A percentile compares a stretch with the other conserved stretches of the same genome.
phyloP scores from a whole-genome alignment of 2,888 invertebrate species.

The Torymus tubicola region DNA sequence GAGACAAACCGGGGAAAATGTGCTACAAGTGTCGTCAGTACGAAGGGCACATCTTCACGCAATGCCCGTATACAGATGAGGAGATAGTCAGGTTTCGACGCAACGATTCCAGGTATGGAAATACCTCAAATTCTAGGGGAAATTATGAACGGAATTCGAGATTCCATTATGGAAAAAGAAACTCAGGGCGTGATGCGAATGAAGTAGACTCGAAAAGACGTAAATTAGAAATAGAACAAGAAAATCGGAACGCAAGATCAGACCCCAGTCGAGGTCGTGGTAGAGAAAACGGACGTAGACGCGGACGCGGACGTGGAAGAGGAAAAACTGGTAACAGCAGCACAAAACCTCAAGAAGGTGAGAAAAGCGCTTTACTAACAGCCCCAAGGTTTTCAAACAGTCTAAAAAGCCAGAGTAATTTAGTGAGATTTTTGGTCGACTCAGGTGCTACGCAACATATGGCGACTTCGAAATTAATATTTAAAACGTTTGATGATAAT shows the following conservation, averaged over 20 bases:
- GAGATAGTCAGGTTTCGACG: neutral
- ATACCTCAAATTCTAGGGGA: neutral
- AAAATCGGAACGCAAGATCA: neutral
- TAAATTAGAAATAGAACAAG: neutral
- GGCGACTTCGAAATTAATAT: conserved; percentile 55
- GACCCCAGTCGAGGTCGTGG: neutral
- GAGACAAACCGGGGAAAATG: neutral
- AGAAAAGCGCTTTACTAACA: neutral
- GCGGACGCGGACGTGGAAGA: neutral
- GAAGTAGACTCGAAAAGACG: neutral
- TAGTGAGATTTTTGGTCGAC: conserved; percentile 57
- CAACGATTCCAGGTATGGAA: neutral
- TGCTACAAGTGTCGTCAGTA: neutral
- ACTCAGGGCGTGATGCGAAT: neutral
- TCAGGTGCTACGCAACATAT: conserved; percentile 60
- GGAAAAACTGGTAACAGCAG: neutral
- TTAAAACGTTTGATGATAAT: conserved; percentile 47
- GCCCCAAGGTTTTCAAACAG: neutral
- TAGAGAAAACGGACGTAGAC: neutral
- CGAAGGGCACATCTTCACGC: neutral
- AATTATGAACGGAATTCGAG: neutral
- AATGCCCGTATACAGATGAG: neutral
- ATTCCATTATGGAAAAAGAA: neutral
- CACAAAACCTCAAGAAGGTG: neutral
- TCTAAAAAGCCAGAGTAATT: neutral